These are phyloP conservation scores for Melinaea menophilus DNA, from an alignment of 2,888 invertebrate genomes.

Conservation along the genomic window DNA sequence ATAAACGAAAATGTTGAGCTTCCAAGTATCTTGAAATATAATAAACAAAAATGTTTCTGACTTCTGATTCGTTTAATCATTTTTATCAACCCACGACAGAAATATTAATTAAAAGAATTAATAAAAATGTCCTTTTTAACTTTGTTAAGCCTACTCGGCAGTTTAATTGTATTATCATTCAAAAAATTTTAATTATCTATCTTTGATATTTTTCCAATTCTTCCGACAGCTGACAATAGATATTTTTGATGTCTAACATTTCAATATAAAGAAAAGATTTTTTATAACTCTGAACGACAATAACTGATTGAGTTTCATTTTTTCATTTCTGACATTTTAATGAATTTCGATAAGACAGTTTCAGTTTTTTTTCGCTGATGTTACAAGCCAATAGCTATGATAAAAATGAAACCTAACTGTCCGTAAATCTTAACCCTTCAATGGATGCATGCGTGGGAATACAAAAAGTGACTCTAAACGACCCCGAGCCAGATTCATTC, in stretches of 20 bases:
- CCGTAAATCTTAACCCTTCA: conserved; percentile 51
- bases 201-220: conserved; percentile 15
- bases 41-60: conserved; percentile 12
- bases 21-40: neutral
- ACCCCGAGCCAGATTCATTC: conserved; percentile 61
- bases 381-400: neutral
- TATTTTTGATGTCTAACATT: neutral
- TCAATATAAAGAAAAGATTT: neutral
- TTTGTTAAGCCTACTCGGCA: conserved; percentile 17
- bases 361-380: neutral
- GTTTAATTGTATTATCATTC: conserved; percentile 18
- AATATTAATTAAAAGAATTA: conserved; percentile 24
- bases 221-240: conserved; percentile 8
- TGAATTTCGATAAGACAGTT: no score
- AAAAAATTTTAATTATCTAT: conserved; percentile 19
- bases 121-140: conserved; percentile 17
- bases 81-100: conserved; percentile 15
- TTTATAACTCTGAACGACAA: neutral
- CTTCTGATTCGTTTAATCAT: conserved; percentile 15
- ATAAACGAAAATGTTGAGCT: conserved; percentile 2
- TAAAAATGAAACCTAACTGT: conserved; percentile 14
- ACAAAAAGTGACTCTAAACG: conserved; percentile 58
- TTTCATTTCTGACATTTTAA: no score
- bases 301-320: neutral
- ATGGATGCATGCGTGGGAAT: conserved; percentile 61